Evolutionary conservation across 2,888 invertebrate genomes (phyloP).

Genomic region (Drosophila antonietae): DNA sequence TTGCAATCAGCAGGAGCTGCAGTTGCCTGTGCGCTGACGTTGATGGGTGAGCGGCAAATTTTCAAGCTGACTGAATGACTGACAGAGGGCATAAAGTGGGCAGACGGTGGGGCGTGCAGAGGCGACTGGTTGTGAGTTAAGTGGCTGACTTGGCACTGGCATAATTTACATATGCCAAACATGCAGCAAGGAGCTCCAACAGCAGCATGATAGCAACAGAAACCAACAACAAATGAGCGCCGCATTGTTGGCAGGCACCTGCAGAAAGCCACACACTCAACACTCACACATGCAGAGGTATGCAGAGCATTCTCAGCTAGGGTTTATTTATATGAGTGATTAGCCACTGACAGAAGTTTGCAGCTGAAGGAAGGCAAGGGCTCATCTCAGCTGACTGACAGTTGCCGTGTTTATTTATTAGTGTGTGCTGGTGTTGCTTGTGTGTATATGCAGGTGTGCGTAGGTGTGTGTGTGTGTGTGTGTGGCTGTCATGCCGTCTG

Average conservation of each 20-base stretch:
- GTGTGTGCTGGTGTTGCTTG: slow-evolving; percentile 52
- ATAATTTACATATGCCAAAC: slow-evolving; percentile 77
- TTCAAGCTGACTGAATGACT: slow-evolving; percentile 40
- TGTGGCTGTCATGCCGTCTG: slow-evolving; percentile 23
- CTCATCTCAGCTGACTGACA: slow-evolving; percentile 34
- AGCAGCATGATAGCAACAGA: background rate
- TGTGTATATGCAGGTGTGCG: slow-evolving; percentile 34
- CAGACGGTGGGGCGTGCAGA: background rate
- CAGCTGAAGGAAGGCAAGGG: slow-evolving; percentile 17
- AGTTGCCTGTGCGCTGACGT: slow-evolving; percentile 32
- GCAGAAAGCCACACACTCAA: slow-evolving; percentile 26
- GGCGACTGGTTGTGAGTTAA: slow-evolving; percentile 44
- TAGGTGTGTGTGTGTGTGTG: slow-evolving; percentile 26
- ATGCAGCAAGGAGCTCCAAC: slow-evolving; percentile 36
- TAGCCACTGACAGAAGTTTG: slow-evolving; percentile 61
- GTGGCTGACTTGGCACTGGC: slow-evolving; percentile 76
- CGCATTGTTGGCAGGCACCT: slow-evolving; percentile 57
- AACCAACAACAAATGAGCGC: slow-evolving; percentile 48
- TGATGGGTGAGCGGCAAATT: slow-evolving; percentile 44
- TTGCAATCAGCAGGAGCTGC: slow-evolving; percentile 65
- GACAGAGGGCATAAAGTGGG: slow-evolving; percentile 28
- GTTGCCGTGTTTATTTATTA: slow-evolving; percentile 74
- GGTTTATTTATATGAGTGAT: slow-evolving; percentile 77
- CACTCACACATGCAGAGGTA: slow-evolving; percentile 5
- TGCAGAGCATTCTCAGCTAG: slow-evolving; percentile 23